Evolutionary conservation across 2,113 vertebrate genomes (phyloP), one percentile per base, ranked within the genome.

Genomic region (Mus musculus): DNA sequence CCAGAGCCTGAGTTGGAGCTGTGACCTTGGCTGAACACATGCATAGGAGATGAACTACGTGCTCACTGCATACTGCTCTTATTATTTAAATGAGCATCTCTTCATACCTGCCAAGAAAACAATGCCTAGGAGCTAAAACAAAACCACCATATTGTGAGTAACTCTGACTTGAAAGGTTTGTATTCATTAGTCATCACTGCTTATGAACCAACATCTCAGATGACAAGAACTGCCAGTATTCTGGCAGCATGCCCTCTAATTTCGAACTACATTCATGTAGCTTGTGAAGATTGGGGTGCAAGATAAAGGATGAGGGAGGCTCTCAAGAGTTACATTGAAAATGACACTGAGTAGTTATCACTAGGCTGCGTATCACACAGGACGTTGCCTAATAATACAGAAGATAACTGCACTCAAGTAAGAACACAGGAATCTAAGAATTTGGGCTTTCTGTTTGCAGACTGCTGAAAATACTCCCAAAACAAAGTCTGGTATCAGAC

Each of bases 21-120:
- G 1, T 33, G 10, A 67, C 67, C 17, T 30, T 81, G 30, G 46
- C 52, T 46, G 24, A 98, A 98, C 84, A 99, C 98, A 59, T 28
- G 84, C 2, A 52, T 0, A 84, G 39, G 52, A 67, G 49, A 6
- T 61, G 13, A 54, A 9, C 16, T 13, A 24, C 10, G 11, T 52
- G 16, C 36, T 59, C 17, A 46, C 46, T 56, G 63, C 36, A 82
- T 49, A 59, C 13, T 81, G 28, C 28, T 82, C 61, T 84, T 73
- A 9, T 28, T 19, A 14, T 24, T 46, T 46, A 52, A 30, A 13
- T 71, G 28, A 14, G 36, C 22, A 67, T 80, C 28, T 59, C 36
- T 89, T 22, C 20, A 24, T 59, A 61, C 36, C 42, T 56, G 33
- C 67, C 36, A 39, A 52, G 42, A n/a, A 91, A 90, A 92, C 19